A percentile compares a stretch with the other conserved stretches of the same genome.
Conservation (phyloP, 2,797 vertebrate genomes). For the Halcyon chelicuti region DNA sequence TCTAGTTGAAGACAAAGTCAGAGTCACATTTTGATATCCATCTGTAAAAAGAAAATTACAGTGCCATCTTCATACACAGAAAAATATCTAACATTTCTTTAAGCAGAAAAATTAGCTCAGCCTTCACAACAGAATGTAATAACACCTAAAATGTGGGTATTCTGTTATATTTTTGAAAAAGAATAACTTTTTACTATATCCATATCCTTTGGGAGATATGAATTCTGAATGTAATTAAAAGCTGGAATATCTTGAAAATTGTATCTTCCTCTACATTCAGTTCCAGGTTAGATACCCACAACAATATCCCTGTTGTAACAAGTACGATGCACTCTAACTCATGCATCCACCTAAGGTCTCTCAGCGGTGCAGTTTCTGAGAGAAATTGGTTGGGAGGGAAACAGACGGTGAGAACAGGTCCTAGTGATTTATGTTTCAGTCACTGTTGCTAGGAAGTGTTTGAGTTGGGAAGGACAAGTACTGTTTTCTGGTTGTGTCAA, state of each 20-base stretch:
- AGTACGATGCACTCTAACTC: not conserved
- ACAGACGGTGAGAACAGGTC: not conserved
- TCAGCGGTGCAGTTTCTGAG: not conserved
- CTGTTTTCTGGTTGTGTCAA: not conserved
- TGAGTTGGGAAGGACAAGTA: slow-evolving; percentile 4
- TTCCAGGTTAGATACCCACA: not conserved
- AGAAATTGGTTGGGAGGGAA: not conserved
- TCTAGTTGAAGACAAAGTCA: not conserved
- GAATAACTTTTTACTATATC: not conserved
- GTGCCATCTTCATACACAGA: not conserved
- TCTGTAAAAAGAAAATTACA: not conserved
- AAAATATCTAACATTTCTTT: not conserved
- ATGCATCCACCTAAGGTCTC: not conserved
- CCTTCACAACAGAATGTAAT: not conserved
- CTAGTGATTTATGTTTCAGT: not conserved
- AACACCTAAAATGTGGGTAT: not conserved
- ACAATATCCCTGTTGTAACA: not conserved
- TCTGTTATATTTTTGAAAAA: not conserved
- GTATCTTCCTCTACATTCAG: not conserved
- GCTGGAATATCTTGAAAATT: not conserved
- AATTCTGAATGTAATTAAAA: not conserved
- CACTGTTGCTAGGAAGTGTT: not conserved
- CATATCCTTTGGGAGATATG: not conserved
- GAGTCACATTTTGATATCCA: not conserved
- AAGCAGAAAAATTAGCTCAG: not conserved